These are phyloP conservation scores for Seriola aureovittata DNA, from an alignment of 2,113 vertebrate genomes.

Conservation along the genomic window DNA sequence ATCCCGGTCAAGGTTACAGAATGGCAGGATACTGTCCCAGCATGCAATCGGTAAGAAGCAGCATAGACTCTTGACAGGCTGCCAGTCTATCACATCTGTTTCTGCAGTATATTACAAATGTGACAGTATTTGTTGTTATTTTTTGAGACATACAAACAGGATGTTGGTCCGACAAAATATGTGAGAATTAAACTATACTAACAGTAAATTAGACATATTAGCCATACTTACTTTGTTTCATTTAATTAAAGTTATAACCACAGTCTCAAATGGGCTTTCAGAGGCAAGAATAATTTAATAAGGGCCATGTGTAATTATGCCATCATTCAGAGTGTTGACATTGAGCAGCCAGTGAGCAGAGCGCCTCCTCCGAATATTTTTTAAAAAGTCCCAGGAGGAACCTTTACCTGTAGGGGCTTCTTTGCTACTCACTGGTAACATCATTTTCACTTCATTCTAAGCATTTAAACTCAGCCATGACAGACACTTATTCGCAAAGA, in stretches of 20 bases:
- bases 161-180: not conserved
- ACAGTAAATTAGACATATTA: not conserved
- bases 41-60: not conserved
- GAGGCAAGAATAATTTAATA: conserved; percentile 8
- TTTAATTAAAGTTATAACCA: not conserved
- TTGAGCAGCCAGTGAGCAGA: conserved; percentile 6
- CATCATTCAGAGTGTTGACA: conserved; percentile 18
- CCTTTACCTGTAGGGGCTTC: conserved; percentile 5
- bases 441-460: conserved; percentile 29
- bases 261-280: not conserved
- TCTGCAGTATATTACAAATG: not conserved
- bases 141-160: not conserved
- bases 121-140: not conserved
- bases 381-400: conserved; percentile 34
- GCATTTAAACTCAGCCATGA: conserved; percentile 1
- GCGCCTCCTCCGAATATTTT: conserved; percentile 16
- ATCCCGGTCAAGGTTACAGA: not conserved
- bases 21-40: not conserved
- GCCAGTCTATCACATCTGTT: not conserved
- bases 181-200: not conserved
- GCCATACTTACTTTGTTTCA: not conserved
- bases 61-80: not conserved
- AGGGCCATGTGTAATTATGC: conserved; percentile 29
- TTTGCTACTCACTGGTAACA: not conserved
- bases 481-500: not conserved